phyloP scores from a whole-genome alignment of 2,797 vertebrate genomes.

The Fundulus diaphanus region DNA sequence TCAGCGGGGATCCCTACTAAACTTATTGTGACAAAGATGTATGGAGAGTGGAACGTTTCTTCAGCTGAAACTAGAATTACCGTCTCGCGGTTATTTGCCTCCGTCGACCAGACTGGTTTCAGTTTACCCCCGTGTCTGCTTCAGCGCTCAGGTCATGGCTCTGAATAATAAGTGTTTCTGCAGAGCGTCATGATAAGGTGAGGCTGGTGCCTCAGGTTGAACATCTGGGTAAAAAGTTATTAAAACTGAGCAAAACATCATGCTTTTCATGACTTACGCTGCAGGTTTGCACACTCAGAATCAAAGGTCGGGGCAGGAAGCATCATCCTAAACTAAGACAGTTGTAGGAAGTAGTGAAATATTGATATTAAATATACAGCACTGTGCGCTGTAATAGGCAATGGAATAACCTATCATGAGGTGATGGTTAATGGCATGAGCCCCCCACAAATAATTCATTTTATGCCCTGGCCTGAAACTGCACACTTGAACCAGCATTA shows the following conservation, averaged over 20 bases:
- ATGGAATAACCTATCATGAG: conserved; percentile 42
- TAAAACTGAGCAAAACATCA: background rate
- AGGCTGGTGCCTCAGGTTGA: background rate
- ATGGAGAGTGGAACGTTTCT: conserved; percentile 8
- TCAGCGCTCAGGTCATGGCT: background rate
- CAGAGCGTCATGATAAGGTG: background rate
- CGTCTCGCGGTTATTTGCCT: conserved; percentile 1
- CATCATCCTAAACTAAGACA: background rate
- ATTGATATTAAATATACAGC: conserved; percentile 14
- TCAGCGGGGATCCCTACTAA: background rate
- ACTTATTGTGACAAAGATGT: conserved; percentile 1
- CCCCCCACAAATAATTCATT: conserved; percentile 46
- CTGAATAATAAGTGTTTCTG: conserved; percentile 5
- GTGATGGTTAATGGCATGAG: conserved; percentile 56
- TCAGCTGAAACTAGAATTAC: conserved; percentile 13
- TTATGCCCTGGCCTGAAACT: conserved; percentile 53
- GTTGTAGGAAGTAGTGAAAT: background rate
- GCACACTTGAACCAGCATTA: conserved; percentile 49
- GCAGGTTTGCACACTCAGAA: background rate
- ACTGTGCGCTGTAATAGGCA: conserved; percentile 28
- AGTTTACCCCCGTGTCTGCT: conserved; percentile 11
- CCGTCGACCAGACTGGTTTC: conserved; percentile 4
- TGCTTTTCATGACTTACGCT: too few relatives aligned
- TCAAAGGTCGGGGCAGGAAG: background rate
- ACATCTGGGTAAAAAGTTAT: conserved; percentile 16